These are phyloP conservation scores for Silurus glanis DNA, from an alignment of 2,113 vertebrate genomes.

Conservation along the genomic window DNA sequence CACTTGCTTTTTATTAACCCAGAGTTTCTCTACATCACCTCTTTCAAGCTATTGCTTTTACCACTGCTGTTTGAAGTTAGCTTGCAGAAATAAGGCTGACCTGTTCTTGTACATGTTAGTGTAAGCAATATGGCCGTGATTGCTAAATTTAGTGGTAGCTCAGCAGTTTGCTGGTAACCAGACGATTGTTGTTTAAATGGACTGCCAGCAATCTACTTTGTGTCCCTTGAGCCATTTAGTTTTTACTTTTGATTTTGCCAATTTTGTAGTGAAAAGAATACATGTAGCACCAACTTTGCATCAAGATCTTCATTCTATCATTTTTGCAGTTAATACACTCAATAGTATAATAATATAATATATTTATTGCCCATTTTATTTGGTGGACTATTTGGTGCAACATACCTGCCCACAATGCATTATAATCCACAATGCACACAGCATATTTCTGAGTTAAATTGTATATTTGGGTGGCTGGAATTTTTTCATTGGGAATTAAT, in stretches of 20 bases:
- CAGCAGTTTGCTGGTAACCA: not conserved
- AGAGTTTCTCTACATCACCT: conserved; percentile 15
- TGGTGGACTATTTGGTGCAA: not conserved
- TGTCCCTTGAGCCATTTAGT: not conserved
- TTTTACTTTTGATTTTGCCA: not conserved
- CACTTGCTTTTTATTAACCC: conserved; percentile 31
- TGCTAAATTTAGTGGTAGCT: not conserved
- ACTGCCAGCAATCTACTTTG: too few relatives aligned
- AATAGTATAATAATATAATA: too few relatives aligned
- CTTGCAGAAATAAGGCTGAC: conserved; percentile 3
- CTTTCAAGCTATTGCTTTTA: conserved; percentile 2
- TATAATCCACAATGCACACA: too few relatives aligned
- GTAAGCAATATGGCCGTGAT: conserved; percentile 1
- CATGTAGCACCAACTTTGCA: not conserved
- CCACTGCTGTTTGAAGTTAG: not conserved
- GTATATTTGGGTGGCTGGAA: not conserved
- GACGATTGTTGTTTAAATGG: not conserved
- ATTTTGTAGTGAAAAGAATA: not conserved
- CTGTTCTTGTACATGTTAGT: conserved; percentile 7
- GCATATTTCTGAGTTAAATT: not conserved
- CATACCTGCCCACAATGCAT: not conserved
- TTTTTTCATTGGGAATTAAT: not conserved
- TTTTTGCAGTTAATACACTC: not conserved
- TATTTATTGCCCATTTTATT: not conserved
- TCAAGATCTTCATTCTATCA: not conserved